phyloP scores from a whole-genome alignment of 37 sponge, comb jelly and placozoan species.

The Cladorhizidae sp. region DNA sequence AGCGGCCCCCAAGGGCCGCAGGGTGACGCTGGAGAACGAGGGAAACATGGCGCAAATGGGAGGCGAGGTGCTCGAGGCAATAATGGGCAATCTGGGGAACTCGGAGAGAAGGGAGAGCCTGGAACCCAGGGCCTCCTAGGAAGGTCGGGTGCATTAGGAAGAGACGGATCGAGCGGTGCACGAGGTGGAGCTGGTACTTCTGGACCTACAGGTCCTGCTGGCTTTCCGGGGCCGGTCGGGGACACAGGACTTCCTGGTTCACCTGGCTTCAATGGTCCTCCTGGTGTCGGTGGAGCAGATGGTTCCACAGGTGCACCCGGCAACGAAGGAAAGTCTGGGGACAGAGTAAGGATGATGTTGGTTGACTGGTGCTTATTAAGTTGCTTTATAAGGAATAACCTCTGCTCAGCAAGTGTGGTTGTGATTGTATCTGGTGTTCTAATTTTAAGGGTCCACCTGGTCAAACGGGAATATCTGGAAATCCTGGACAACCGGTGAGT shows the following conservation, averaged over 20 bases:
- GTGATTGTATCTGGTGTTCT: neutral
- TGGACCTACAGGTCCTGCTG: constrained; percentile 50
- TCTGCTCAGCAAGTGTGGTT: too few relatives aligned
- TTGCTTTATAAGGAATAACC: neutral
- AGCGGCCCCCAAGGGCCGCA: constrained; percentile 53
- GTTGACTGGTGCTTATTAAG: neutral
- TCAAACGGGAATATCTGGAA: constrained; percentile 27
- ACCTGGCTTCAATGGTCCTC: constrained; percentile 39
- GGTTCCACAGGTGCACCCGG: constrained; percentile 44
- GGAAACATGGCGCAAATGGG: constrained; percentile 32
- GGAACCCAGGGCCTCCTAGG: constrained; percentile 31
- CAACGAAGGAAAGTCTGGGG: constrained; percentile 38
- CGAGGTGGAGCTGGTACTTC: constrained; percentile 37
- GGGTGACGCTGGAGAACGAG: constrained; percentile 49
- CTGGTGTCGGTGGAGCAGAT: constrained; percentile 27
- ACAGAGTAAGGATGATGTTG: constrained; percentile 18
- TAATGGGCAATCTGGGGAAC: constrained; percentile 15
- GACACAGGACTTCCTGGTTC: constrained; percentile 34
- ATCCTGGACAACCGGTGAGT: constrained; percentile 28
- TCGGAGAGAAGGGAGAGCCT: constrained; percentile 20
- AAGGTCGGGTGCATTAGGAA: constrained; percentile 29
- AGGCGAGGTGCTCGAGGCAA: constrained; percentile 34
- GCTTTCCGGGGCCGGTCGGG: constrained; percentile 33
- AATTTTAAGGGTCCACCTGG: constrained; percentile 18
- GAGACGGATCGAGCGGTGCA: constrained; percentile 57